Evolutionary conservation across 2,113 vertebrate genomes (phyloP).

Genomic region (Paralichthys olivaceus): DNA sequence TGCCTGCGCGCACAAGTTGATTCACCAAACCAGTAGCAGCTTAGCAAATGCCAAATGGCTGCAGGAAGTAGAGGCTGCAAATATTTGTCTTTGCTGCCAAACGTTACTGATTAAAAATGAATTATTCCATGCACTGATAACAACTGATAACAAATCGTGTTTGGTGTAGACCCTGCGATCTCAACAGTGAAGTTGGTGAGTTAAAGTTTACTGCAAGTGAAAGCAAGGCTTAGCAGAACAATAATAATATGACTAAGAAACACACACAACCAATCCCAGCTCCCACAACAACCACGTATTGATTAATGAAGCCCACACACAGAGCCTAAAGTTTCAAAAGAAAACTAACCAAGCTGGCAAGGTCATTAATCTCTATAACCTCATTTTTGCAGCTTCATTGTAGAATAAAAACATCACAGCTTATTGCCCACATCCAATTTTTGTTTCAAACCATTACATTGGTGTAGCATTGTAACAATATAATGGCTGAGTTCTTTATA

Average conservation of each 20-base stretch:
- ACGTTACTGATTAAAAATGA: neutral
- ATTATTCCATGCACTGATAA: neutral
- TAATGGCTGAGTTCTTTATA: neutral
- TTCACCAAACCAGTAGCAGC: neutral
- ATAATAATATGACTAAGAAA: neutral
- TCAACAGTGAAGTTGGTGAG: neutral
- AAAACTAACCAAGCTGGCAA: neutral
- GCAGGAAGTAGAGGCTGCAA: neutral
- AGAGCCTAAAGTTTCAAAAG: neutral
- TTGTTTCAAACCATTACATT: neutral
- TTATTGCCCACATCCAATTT: neutral
- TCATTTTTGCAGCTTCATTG: neutral
- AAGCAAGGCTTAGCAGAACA: neutral
- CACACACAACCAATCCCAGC: neutral
- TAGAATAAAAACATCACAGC: neutral
- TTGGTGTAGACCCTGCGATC: neutral
- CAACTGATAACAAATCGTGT: neutral
- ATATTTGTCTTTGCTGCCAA: neutral
- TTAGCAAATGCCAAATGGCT: no score
- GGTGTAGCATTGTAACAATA: neutral
- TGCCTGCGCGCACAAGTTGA: no score
- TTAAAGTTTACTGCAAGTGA: neutral
- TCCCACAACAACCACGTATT: neutral
- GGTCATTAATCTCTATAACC: conserved; percentile 3
- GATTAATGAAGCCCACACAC: neutral